Conservation (phyloP, 1,140 invertebrate species). For the Chymomyza costata region DNA sequence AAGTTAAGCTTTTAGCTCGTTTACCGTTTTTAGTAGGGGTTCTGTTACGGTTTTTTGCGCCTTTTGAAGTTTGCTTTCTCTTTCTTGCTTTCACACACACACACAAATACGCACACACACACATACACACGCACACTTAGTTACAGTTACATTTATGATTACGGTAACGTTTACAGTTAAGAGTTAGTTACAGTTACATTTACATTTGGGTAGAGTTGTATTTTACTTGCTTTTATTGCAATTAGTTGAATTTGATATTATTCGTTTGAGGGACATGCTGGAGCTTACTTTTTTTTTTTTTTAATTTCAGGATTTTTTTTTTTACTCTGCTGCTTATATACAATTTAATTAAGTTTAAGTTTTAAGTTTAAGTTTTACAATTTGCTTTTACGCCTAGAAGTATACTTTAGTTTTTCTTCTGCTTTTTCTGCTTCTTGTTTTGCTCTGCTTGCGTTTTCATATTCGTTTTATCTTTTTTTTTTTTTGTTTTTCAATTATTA, state of each 20-base stretch:
- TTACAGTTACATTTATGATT: neutral
- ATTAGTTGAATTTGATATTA: conserved; percentile 31
- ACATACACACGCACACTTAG: conserved; percentile 1
- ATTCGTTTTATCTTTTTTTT: conserved; percentile 1
- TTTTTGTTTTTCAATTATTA: conserved; percentile 46
- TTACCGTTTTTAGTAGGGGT: no score
- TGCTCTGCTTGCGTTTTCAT: conserved; percentile 13
- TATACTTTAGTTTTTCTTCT: conserved; percentile 54
- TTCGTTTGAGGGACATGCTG: conserved; percentile 24
- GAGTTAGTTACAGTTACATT: conserved; percentile 30
- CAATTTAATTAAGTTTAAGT: neutral
- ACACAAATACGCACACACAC: neutral
- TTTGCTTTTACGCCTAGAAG: conserved; percentile 40
- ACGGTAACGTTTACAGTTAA: conserved; percentile 11
- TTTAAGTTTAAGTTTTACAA: neutral
- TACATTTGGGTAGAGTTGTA: conserved; percentile 9
- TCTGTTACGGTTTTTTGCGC: no score
- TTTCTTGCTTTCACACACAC: conserved; percentile 3
- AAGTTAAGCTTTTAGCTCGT: no score
- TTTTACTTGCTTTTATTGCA: conserved; percentile 15
- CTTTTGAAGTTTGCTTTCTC: no score
- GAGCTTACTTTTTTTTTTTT: conserved; percentile 19
- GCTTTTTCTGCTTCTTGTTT: conserved; percentile 19
- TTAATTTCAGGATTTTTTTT: neutral
- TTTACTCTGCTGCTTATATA: conserved; percentile 12